Evolutionary conservation across 2,113 vertebrate species (phyloP), one percentile per base, ranked within the genome.

Genomic region (Hymenochirus boettgeri): DNA sequence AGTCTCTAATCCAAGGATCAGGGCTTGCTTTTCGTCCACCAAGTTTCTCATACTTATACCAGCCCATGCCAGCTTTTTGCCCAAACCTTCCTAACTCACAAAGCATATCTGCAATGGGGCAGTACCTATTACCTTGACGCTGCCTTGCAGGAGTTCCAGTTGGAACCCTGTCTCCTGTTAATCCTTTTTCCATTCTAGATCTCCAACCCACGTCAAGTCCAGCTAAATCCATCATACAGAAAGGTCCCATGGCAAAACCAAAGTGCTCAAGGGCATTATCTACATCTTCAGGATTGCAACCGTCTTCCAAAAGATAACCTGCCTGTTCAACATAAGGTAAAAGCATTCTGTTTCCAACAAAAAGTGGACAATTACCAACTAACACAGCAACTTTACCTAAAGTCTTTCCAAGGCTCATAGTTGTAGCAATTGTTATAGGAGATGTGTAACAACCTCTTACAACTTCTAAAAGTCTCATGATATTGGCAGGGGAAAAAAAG

Each of bases 291-390:
- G 93, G 92, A 3, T 74, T 84, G 70, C 91, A 88, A 21, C 95
- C 96, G 50, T 98, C 96, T 79, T 98, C 96, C 69, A 98, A 8
- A 29, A 97, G 79, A 73, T 93, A 97, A 67, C 74, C 35, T 0
- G 87, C 73, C 75, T 98, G 88, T 0, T 88, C 77, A 1, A 71
- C 0, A 1, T 92, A 96, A 0, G 73, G 77, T 27, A 9, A 75
- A 70, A 95, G 69, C 90, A 97, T 93, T 55, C 93, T 84, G 69
- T 97, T 98, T 37, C 93, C 95, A 21, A 89, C 96, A 76, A 97
- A 98, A 0, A 90, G 93, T 1, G 76, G 75, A 60, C 92, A 96
- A 76, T 97, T 98, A 19, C 93, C 91, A 3, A 97, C 94, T 2
- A 90, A 85, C 2, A 98, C 91, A 2, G 89, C 89, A 1, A 93